Evolutionary conservation across 2,113 vertebrate genomes (phyloP), one percentile per base, ranked within the genome.

Genomic region (Hepsetus odoe): DNA sequence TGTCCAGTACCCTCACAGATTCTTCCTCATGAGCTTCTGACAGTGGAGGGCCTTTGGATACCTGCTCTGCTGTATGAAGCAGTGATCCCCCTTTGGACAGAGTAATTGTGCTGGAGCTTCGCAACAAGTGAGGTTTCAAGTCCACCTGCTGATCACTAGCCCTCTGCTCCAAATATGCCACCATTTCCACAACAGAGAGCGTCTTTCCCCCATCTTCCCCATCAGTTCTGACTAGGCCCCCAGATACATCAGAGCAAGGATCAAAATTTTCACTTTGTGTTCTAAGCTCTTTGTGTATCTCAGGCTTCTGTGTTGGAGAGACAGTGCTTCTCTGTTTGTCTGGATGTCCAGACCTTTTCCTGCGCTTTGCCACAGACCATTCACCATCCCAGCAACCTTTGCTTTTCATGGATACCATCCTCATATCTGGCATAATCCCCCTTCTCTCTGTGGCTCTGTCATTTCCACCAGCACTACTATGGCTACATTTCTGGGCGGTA

Each of bases 141-240:
- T 90, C 91, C 1, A 89, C 91, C 72, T 94, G 88, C 22, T 94
- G 85, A 64, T 92, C 89, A 0, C 84, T 94, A 0, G 93, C 93
- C 76, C 94, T 92, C 80, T 96, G 95, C 86, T 98, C 97, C 46
- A 99, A 86, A 30, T 95, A 95, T 0, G 96, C 96, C 20, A 98
- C 97, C 95, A 98, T 98, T 88, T 98, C 96, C 6, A 94, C 94
- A 20, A 99, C 97, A 0, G 96, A 98, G 12, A 96, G 84, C 2
- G 91, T 88, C 13, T 93, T 88, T 56, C 87, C 90, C 0, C 69
- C 51, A 32, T 80, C 86, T 55, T 87, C 89, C 42, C 67, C 85
- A 40, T 85, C 80, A 14, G 76, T 88, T 44, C 24, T 80, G 10
- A 5, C 24, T 5, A 55, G 66, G 42, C 72, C 28, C 24, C 58